Evolutionary conservation across 2,113 vertebrate species (phyloP).

Genomic region (Girardinichthys multiradiatus): DNA sequence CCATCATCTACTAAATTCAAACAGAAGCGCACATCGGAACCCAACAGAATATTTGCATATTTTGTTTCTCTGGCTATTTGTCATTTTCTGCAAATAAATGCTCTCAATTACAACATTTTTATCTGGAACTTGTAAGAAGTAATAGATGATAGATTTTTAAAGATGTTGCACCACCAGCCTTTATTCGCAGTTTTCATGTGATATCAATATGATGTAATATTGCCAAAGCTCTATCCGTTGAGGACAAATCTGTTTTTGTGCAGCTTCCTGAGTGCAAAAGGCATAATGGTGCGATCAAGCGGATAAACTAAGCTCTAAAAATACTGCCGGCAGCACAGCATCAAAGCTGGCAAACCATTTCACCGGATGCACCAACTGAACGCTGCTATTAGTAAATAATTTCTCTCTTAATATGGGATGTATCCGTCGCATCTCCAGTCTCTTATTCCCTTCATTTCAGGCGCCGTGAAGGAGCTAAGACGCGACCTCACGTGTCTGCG

Average conservation of each 20-base stretch:
- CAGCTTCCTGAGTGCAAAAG: constrained; percentile 37
- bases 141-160: too few species aligned
- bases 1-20: too few species aligned
- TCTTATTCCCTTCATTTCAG: constrained; percentile 51
- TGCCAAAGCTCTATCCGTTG: constrained; percentile 44
- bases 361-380: background rate
- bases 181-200: too few species aligned
- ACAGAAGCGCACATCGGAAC: too few species aligned
- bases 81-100: too few species aligned
- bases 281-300: constrained; percentile 45
- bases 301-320: constrained; percentile 64
- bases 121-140: too few species aligned
- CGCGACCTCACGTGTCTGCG: constrained; percentile 79
- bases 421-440: background rate
- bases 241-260: constrained; percentile 30
- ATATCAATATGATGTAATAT: constrained; percentile 57
- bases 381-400: background rate
- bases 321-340: constrained; percentile 64
- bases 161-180: too few species aligned
- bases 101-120: too few species aligned
- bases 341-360: constrained; percentile 28
- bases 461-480: constrained; percentile 74
- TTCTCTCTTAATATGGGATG: constrained; percentile 1
- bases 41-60: too few species aligned
- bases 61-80: too few species aligned